Base-by-base conservation (phyloP, 1,140 invertebrate genomes). In the Drosophila lowei region DNA sequence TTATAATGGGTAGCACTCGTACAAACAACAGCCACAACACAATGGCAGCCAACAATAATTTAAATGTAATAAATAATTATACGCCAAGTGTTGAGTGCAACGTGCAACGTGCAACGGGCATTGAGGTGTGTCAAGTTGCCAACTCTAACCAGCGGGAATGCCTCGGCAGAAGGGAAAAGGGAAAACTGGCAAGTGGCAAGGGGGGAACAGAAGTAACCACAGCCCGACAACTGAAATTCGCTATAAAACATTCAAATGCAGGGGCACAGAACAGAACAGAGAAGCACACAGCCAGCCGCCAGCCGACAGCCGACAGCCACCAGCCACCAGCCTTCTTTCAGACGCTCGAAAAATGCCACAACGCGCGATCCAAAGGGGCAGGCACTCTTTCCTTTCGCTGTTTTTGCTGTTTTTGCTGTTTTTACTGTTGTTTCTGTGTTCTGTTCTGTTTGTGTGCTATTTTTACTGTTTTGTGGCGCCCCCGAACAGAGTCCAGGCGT, bases 31-130 rank as follows among this genome's bases (percentile, higher is more conserved):
- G 41, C 49, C 78, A 28, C 63, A 65, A 48, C 15, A 61, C 60
- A 67, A 64, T 53, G 74, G 72, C 65, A 72, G 72, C 55, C 60
- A 80, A 86, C 73, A 86, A 89, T 89, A 77, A 90, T 89, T 90
- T 86, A 90, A 90, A 89, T 90, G 81, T 84, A 90, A 90, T 90
- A 90, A 90, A 90, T 90, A 90, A 90, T 90, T 86, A 86, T 86
- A 86, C 75, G 78, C 73, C 81, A 85, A 85, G 81, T 85, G 81
- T 86, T 85, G 81, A 85, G 81, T 85, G 81, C 34, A 38, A 38
- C 34, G 34, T 38, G 34, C 81, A 86, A 38, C 34, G 34, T 38
- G 34, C 81, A 86, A 76, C 83, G 81, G 67, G 83, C 81, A 86
- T 86, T 86, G 81, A 88, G 81, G 81, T 86, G 81, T 86, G 83